phyloP scores from a whole-genome alignment of 2,113 vertebrate species.

The Passerina amoena region DNA sequence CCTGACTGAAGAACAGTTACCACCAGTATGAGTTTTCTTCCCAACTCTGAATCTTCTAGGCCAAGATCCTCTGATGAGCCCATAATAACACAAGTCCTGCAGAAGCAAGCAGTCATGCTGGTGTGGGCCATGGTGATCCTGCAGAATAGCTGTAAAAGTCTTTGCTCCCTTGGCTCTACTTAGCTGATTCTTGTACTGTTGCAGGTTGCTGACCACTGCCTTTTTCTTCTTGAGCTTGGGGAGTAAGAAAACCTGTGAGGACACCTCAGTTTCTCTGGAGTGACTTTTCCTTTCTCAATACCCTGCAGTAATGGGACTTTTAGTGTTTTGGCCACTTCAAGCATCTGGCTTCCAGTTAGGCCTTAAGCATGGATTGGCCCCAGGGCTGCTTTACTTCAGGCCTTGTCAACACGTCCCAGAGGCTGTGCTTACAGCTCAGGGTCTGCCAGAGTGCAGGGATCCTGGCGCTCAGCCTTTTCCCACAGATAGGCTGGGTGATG shows the following conservation, averaged over 20 bases:
- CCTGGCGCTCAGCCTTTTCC: conserved; percentile 24
- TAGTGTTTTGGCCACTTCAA: neutral
- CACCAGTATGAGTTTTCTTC: neutral
- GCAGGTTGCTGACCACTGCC: neutral
- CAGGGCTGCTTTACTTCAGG: neutral
- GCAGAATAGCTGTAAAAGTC: neutral
- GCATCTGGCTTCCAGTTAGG: neutral
- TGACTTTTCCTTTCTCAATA: neutral
- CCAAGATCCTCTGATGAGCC: neutral
- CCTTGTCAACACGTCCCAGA: neutral
- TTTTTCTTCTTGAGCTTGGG: neutral
- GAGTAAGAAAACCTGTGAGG: neutral
- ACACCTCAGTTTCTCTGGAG: neutral
- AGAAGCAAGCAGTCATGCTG: neutral
- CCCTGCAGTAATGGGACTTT: neutral
- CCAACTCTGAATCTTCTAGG: neutral
- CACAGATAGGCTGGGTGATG: conserved; percentile 9
- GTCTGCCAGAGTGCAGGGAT: conserved; percentile 38
- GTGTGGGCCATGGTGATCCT: fast-evolving
- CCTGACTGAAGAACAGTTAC: neutral
- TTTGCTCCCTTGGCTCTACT: neutral
- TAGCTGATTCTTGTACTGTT: neutral
- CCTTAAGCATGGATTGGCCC: neutral
- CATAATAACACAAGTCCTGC: neutral
- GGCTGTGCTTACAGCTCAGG: neutral